phyloP scores from a whole-genome alignment of 1,140 invertebrate species.

The Lepidostoma basale region DNA sequence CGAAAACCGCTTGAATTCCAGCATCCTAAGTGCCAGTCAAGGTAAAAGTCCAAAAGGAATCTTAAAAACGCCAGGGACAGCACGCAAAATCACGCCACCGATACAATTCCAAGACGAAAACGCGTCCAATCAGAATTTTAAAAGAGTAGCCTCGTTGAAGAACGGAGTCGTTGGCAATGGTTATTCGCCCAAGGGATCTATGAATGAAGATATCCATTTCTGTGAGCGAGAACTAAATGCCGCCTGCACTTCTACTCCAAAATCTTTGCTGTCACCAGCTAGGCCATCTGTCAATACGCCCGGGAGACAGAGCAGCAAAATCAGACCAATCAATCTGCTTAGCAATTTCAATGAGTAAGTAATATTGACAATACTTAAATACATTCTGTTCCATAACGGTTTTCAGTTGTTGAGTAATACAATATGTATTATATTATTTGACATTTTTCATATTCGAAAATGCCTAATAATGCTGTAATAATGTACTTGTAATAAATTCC shows the following conservation, averaged over 20 bases:
- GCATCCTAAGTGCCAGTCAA: constrained; percentile 21
- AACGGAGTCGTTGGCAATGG: neutral
- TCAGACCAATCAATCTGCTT: constrained; percentile 46
- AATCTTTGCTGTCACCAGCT: constrained; percentile 55
- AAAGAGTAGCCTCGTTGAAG: neutral
- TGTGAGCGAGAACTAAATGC: constrained; percentile 55
- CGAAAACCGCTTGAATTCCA: constrained; percentile 27
- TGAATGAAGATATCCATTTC: constrained; percentile 51
- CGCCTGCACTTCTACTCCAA: constrained; percentile 59
- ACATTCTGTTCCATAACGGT: too few relatives aligned
- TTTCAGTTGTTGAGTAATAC: too few relatives aligned
- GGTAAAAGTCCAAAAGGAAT: constrained; percentile 49
- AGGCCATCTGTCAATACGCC: constrained; percentile 48
- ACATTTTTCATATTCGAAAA: too few relatives aligned
- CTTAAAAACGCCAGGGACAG: constrained; percentile 49
- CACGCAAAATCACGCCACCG: constrained; percentile 54
- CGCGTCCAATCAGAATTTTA: neutral
- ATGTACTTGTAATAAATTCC: too few relatives aligned
- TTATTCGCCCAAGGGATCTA: neutral
- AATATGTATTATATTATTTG: too few relatives aligned
- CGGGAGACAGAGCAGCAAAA: constrained; percentile 50
- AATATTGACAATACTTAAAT: too few relatives aligned
- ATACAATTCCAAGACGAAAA: constrained; percentile 56
- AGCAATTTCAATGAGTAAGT: constrained; percentile 44
- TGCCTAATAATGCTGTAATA: too few relatives aligned